phyloP scores from a whole-genome alignment of 2,797 vertebrate genomes.

The Pipistrellus pygmaeus region DNA sequence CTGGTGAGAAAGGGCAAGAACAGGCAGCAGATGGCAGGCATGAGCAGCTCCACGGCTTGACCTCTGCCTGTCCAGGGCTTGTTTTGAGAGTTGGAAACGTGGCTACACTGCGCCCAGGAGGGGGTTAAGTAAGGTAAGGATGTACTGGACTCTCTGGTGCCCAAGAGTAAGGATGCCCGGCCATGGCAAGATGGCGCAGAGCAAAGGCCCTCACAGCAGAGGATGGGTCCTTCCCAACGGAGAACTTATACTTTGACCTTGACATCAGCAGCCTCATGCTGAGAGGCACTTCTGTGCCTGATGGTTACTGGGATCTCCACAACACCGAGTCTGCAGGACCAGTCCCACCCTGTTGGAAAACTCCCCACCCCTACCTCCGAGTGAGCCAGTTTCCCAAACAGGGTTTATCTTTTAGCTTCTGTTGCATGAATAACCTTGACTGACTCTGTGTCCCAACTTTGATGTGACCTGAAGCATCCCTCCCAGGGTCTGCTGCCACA shows the following conservation, averaged over 20 bases:
- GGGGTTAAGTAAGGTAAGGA: neutral
- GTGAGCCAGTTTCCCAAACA: neutral
- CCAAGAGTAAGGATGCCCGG: neutral
- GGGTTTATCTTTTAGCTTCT: neutral
- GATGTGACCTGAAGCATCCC: neutral
- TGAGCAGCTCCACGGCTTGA: neutral
- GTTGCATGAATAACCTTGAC: conserved; percentile 13
- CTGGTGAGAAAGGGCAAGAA: neutral
- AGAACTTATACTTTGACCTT: neutral
- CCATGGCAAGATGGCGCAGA: neutral
- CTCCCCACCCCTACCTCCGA: neutral
- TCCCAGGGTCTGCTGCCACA: neutral
- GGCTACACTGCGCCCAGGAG: neutral
- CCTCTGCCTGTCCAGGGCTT: neutral
- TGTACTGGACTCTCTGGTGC: neutral
- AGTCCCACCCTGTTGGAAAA: neutral
- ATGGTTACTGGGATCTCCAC: neutral
- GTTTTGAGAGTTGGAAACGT: neutral
- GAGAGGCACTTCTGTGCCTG: neutral
- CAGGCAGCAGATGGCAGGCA: neutral
- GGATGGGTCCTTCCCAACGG: neutral
- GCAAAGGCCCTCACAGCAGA: neutral
- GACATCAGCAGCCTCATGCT: fast-evolving
- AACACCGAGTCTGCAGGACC: neutral
- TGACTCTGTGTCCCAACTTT: neutral